Evolutionary conservation across 2,888 invertebrate genomes (phyloP).

Genomic region (Leptura quadrifasciata): DNA sequence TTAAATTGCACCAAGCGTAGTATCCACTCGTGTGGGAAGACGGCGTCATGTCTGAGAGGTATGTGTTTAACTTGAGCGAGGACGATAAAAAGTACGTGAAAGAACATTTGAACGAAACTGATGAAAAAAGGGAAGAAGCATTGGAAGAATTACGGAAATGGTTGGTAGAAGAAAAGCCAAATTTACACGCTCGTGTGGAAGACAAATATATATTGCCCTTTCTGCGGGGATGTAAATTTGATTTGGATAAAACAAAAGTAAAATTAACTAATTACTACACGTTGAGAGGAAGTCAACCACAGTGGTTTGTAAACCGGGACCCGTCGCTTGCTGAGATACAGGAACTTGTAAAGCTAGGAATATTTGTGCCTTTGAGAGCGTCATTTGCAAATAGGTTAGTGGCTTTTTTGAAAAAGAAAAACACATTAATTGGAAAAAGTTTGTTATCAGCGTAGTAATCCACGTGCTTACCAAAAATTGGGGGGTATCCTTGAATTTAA

Average conservation of each 20-base stretch:
- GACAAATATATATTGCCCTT: conserved; percentile 75
- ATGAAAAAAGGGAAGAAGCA: conserved; percentile 58
- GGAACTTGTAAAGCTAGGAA: conserved; percentile 76
- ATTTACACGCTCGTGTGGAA: conserved; percentile 73
- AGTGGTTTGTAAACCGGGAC: conserved; percentile 79
- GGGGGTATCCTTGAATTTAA: too few species aligned
- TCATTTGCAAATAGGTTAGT: conserved; percentile 74
- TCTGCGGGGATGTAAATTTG: conserved; percentile 78
- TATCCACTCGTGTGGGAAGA: background rate
- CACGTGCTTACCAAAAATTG: too few species aligned
- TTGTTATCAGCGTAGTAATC: too few species aligned
- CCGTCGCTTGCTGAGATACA: conserved; percentile 76
- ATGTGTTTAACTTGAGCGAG: conserved; percentile 56
- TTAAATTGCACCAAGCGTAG: background rate
- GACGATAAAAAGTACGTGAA: conserved; percentile 61
- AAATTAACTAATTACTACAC: conserved; percentile 77
- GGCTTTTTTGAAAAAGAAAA: conserved; percentile 45
- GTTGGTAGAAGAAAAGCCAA: conserved; percentile 72
- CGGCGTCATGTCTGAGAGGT: conserved; percentile 35
- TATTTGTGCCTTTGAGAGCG: conserved; percentile 76
- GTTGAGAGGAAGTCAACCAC: conserved; percentile 74
- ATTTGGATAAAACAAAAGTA: conserved; percentile 75
- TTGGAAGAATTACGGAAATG: conserved; percentile 70
- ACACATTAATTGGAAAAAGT: too few species aligned
- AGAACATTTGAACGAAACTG: conserved; percentile 68